Percentiles rank a stretch among this genome's conserved stretches.
These are phyloP conservation scores for Busseola fusca DNA, from an alignment of 2,888 invertebrate genomes.

Conservation along the genomic window DNA sequence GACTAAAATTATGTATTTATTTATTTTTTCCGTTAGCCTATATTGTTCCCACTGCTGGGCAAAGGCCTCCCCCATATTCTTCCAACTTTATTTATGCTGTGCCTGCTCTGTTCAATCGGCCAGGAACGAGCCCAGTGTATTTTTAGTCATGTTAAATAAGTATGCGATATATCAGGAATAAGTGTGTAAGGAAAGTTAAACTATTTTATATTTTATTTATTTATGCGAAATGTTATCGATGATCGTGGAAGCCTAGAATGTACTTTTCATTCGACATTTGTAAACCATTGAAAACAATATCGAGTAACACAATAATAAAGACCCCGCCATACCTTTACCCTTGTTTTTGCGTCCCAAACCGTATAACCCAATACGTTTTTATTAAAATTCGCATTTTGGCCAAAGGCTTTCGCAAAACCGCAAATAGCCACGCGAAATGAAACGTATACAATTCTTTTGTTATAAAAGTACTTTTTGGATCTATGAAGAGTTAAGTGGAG, in stretches of 20 bases:
- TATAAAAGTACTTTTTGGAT: slow-evolving; percentile 42
- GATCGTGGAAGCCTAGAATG: not conserved
- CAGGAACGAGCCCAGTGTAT: too few species aligned
- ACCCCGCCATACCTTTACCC: slow-evolving; percentile 47
- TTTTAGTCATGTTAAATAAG: too few species aligned
- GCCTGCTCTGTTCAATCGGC: too few species aligned
- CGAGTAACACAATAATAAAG: slow-evolving; percentile 29
- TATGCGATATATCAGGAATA: too few species aligned
- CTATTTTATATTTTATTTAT: too few species aligned
- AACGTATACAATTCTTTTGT: slow-evolving; percentile 54
- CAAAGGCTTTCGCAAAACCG: slow-evolving; percentile 60
- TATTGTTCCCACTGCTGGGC: too few species aligned
- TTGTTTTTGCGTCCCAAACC: slow-evolving; percentile 53
- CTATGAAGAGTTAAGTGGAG: slow-evolving; percentile 28
- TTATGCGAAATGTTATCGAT: not conserved
- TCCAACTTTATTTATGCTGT: too few species aligned
- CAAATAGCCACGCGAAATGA: slow-evolving; percentile 53
- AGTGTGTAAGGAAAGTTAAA: too few species aligned
- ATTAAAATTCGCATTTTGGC: slow-evolving; percentile 67
- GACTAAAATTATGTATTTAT: too few species aligned
- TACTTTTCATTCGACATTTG: not conserved
- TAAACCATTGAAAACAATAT: slow-evolving; percentile 14
- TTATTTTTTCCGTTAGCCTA: too few species aligned
- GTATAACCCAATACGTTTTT: slow-evolving; percentile 68
- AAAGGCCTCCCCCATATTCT: too few species aligned